Conservation (phyloP, 2,797 vertebrate species). For the Enteromius anoplus region DNA sequence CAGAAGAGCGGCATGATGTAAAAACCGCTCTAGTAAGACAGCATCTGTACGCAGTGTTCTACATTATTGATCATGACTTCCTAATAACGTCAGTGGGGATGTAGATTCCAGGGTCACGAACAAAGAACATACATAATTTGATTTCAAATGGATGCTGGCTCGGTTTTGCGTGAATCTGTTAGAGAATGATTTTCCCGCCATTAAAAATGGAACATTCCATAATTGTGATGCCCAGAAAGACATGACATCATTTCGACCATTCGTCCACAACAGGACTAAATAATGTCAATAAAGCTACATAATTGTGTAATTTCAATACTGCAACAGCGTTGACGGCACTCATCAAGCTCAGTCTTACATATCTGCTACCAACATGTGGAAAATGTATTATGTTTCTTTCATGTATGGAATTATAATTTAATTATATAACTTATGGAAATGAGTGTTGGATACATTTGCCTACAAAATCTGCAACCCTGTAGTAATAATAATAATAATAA, state of each 20-base stretch:
- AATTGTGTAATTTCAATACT: neutral
- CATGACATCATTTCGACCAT: neutral
- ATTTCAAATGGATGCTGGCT: neutral
- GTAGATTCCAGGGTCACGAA: neutral
- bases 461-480: too few species aligned
- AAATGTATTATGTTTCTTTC: neutral
- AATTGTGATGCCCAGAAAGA: neutral
- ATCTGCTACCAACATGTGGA: too few species aligned
- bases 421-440: too few species aligned
- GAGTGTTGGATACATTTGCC: too few species aligned
- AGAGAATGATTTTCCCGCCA: neutral
- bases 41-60: neutral
- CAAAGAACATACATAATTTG: slow-evolving; percentile 7
- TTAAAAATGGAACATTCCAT: neutral
- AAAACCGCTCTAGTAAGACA: neutral
- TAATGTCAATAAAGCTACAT: neutral
- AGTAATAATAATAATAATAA: too few species aligned
- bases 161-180: neutral
- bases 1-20: neutral
- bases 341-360: neutral
- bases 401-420: neutral
- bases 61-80: slow-evolving; percentile 2
- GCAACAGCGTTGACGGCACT: neutral
- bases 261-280: neutral
- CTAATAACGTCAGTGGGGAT: slow-evolving; percentile 6